phyloP scores from a whole-genome alignment of 2,113 vertebrate species.

The Athene cunicularia region DNA sequence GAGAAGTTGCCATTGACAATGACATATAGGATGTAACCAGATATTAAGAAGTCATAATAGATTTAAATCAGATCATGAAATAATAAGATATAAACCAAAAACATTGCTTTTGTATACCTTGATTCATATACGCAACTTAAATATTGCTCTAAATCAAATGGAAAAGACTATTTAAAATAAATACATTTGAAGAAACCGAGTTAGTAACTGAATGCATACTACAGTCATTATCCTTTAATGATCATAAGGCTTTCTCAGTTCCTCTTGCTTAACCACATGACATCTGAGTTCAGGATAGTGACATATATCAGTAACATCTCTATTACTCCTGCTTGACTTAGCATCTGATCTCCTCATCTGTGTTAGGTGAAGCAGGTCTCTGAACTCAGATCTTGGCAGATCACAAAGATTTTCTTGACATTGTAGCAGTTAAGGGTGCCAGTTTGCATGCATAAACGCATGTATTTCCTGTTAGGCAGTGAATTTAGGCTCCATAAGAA shows the following conservation, averaged over 20 bases:
- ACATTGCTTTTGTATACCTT: background rate
- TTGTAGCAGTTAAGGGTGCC: background rate
- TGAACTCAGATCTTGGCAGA: background rate
- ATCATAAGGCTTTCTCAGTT: background rate
- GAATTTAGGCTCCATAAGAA: background rate
- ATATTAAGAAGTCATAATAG: background rate
- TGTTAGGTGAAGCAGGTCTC: background rate
- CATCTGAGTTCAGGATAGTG: background rate
- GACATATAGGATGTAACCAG: background rate
- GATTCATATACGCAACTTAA: background rate
- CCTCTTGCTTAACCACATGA: background rate
- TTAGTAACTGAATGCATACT: background rate
- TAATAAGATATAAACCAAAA: background rate
- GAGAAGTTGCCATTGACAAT: background rate
- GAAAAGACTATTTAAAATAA: background rate
- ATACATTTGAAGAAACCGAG: background rate
- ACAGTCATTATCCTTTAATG: background rate
- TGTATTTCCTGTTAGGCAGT: accelerated
- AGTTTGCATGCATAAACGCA: background rate
- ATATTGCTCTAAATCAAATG: background rate
- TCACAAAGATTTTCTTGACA: background rate
- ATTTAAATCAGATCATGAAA: background rate
- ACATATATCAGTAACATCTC: background rate
- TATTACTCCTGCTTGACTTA: background rate
- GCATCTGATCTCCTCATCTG: background rate